Evolutionary conservation across 2,888 invertebrate species (phyloP).

Genomic region (Mycogona germanica): DNA sequence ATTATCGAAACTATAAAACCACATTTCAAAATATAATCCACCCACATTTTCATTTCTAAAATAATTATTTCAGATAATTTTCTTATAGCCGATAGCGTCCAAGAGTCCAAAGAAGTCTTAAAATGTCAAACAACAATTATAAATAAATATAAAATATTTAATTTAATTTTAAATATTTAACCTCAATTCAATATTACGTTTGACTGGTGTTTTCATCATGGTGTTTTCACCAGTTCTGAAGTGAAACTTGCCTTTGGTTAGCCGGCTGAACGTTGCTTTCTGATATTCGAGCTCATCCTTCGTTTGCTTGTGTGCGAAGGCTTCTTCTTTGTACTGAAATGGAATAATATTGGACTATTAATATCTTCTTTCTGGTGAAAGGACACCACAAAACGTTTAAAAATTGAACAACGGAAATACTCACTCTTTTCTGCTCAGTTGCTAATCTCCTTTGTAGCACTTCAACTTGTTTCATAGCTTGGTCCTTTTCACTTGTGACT

Average conservation of each 20-base stretch:
- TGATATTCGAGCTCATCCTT: conserved; percentile 6
- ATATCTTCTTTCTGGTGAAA: background rate
- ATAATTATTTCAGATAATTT: too few relatives aligned
- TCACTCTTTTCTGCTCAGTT: background rate
- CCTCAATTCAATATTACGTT: background rate
- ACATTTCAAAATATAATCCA: background rate
- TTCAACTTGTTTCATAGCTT: background rate
- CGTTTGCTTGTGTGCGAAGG: background rate
- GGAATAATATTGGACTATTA: background rate
- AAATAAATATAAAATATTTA: too few relatives aligned
- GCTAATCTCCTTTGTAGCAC: background rate
- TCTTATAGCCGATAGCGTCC: too few relatives aligned
- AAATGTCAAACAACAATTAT: too few relatives aligned
- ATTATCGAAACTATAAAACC: conserved; percentile 4
- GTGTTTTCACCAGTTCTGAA: conserved; percentile 2
- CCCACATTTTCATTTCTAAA: too few relatives aligned
- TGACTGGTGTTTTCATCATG: background rate
- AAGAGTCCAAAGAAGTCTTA: too few relatives aligned
- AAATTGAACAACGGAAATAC: background rate
- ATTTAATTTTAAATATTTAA: too few relatives aligned
- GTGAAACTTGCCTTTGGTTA: too few relatives aligned
- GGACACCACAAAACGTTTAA: background rate
- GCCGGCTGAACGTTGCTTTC: background rate
- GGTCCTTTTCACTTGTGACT: background rate
- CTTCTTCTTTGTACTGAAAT: conserved; percentile 1